Conservation (phyloP, 2,888 invertebrate genomes). For the Heliconius aoede region DNA sequence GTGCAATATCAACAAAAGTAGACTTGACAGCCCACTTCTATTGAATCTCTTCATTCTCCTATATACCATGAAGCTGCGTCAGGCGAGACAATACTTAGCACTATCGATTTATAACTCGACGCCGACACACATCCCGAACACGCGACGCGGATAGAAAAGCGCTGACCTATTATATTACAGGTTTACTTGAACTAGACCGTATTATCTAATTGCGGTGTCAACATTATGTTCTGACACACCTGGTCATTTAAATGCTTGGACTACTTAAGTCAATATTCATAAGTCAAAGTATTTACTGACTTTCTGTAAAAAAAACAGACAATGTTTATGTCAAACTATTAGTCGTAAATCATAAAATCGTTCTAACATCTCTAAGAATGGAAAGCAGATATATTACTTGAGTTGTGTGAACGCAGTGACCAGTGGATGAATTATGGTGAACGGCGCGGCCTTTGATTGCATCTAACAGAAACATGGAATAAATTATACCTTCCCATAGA, state of each 20-base stretch:
- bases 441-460: slow-evolving; percentile 43
- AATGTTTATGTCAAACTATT: neutral
- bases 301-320: neutral
- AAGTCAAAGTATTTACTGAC: too few species aligned
- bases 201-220: slow-evolving; percentile 34
- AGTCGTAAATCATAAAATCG: slow-evolving; percentile 14
- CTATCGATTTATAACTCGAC: slow-evolving; percentile 30
- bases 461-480: slow-evolving; percentile 40
- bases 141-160: slow-evolving; percentile 42
- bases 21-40: neutral
- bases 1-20: neutral
- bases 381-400: slow-evolving; percentile 42
- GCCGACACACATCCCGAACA: slow-evolving; percentile 44
- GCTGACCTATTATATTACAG: slow-evolving; percentile 47
- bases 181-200: slow-evolving; percentile 45
- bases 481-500: slow-evolving; percentile 34
- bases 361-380: slow-evolving; percentile 28
- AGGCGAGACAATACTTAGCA: neutral
- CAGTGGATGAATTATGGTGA: slow-evolving; percentile 44
- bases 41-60: neutral
- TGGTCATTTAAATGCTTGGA: neutral
- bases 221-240: slow-evolving; percentile 22
- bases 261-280: too few species aligned
- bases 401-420: slow-evolving; percentile 33
- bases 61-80: neutral